Percentiles rank a stretch among this genome's conserved stretches.
Conservation (phyloP, 2,797 vertebrate species). For the Moxostoma hubbsi region DNA sequence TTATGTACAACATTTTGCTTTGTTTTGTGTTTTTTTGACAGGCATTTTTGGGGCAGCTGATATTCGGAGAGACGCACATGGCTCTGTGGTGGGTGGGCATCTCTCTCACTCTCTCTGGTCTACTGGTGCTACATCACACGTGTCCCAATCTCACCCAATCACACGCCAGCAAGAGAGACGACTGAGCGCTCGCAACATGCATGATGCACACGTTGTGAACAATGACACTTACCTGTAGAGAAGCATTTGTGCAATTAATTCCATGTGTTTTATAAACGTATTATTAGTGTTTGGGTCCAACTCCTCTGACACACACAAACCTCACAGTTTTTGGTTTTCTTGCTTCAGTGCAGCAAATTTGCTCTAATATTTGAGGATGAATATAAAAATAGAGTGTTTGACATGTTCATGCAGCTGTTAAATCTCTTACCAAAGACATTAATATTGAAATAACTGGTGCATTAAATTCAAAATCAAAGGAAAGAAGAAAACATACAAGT, state of each 20-base stretch:
- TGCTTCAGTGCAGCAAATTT: neutral
- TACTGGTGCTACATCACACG: conserved; percentile 85
- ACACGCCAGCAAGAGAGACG: conserved; percentile 68
- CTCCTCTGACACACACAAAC: neutral
- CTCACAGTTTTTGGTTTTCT: neutral
- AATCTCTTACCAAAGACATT: conserved; percentile 1
- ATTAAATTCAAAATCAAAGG: neutral
- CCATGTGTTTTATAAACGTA: neutral
- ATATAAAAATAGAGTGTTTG: neutral
- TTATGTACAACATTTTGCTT: neutral
- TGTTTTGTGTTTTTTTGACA: conserved; percentile 44
- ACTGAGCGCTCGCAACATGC: conserved; percentile 47
- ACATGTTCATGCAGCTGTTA: neutral
- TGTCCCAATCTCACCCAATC: conserved; percentile 67
- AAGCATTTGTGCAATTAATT: neutral
- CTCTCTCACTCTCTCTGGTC: conserved; percentile 86
- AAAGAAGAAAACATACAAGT: neutral
- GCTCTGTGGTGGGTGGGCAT: conserved; percentile 93
- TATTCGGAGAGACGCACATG: conserved; percentile 81
- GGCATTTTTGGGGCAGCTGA: conserved; percentile 81
- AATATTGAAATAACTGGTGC: neutral
- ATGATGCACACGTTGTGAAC: neutral
- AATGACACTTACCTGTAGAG: neutral
- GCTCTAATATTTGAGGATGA: neutral
- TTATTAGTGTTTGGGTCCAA: neutral